phyloP scores from a whole-genome alignment of 2,888 invertebrate genomes.

The Coleophora flavipennella region DNA sequence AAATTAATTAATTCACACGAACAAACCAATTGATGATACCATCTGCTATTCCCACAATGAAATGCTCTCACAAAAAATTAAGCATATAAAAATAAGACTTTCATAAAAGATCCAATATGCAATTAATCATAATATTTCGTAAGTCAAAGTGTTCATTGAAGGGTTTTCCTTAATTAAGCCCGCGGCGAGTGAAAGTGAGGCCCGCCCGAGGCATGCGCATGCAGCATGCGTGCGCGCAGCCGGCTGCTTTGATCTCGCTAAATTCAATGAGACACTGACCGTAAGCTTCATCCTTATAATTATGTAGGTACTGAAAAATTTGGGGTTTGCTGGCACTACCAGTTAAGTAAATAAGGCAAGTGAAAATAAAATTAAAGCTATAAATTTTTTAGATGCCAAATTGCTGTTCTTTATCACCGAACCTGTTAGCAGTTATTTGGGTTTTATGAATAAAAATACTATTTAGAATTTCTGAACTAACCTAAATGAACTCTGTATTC shows the following conservation, averaged over 20 bases:
- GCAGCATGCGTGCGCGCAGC: constrained; percentile 1
- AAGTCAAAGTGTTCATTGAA: constrained; percentile 24
- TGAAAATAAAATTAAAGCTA: too few relatives aligned
- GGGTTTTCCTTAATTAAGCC: constrained; percentile 34
- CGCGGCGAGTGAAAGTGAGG: constrained; percentile 43
- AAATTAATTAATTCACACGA: not conserved
- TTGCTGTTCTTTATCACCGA: too few relatives aligned
- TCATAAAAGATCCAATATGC: too few relatives aligned
- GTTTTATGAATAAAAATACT: too few relatives aligned
- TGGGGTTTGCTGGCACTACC: not conserved
- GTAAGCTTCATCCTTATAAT: constrained; percentile 3
- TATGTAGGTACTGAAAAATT: not conserved
- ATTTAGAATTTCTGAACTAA: too few relatives aligned
- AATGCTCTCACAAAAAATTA: too few relatives aligned
- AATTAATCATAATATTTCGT: constrained; percentile 6
- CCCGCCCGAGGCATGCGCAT: constrained; percentile 8
- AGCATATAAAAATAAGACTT: too few relatives aligned
- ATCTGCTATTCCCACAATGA: too few relatives aligned
- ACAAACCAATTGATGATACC: not conserved
- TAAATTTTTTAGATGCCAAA: too few relatives aligned
- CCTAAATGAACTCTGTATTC: too few relatives aligned
- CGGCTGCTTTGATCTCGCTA: not conserved
- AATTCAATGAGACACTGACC: constrained; percentile 20
- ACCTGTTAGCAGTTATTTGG: too few relatives aligned
- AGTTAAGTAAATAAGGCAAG: too few relatives aligned